Evolutionary conservation across 2,797 vertebrate species (phyloP), one percentile per base, ranked within the genome.

Genomic region (Pseudochaenichthys georgianus): DNA sequence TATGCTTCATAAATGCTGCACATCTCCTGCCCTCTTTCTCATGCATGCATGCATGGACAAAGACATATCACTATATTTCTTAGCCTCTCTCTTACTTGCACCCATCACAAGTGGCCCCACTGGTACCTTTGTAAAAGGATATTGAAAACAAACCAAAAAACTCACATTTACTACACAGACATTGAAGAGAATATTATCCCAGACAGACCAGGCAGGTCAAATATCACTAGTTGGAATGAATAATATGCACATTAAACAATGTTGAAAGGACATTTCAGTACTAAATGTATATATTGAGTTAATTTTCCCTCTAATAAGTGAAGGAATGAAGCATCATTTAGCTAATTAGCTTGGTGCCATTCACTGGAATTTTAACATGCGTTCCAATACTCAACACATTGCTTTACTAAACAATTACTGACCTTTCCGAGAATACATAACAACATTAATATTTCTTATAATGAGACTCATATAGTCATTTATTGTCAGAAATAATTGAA

Each of bases 61-160:
- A 64, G 21, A 55, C 47, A 57, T 55, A 64, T 41, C 76, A 21
- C 62, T 52, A 57, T 12, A 70, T 31, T 75, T 52, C 67, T 69
- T 59, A 52, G 38, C 58, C 65, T 74, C 51, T 48, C 21, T 76
- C 57, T 60, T 61, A 19, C 48, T 66, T 71, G 50, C 74, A 78
- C 82, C 80, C 64, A 81, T 87, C 83, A 85, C 58, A 86, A 88
- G 77, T 84, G 77, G 78, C 78, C 88, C 85, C 73, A 42, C 23
- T 70, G 81, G 82, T 50, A 53, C 60, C 31, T 31, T 38, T 55
- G 58, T 88, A 77, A 89, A 82, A 76, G 64, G 86, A 85, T 86
- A 81, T 74, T 64, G 70, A 78, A 66, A 85, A 80, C 34, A 38
- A 38, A 38, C 53, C 79, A 77, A 51, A 84, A 77, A 84, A 80